These are phyloP conservation scores for Gymnobelideus leadbeateri DNA, from an alignment of 2,113 vertebrate genomes.

Conservation along the genomic window DNA sequence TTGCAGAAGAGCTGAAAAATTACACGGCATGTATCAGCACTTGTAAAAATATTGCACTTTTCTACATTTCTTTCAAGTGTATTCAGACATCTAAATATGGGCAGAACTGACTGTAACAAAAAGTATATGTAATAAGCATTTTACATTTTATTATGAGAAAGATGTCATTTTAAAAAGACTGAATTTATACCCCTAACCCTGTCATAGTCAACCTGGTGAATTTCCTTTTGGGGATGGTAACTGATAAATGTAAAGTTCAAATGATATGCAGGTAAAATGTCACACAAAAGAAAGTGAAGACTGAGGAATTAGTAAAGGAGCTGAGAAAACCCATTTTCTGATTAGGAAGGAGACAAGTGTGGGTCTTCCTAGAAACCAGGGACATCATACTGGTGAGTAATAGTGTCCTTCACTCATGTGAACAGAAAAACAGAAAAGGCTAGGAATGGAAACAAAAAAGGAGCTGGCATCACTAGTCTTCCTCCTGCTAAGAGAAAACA, in stretches of 20 bases:
- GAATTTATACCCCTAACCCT: not conserved
- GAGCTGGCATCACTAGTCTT: not conserved
- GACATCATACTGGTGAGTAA: not conserved
- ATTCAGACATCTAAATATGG: conserved; percentile 91
- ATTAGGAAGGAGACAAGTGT: not conserved
- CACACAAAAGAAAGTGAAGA: not conserved
- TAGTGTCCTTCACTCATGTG: not conserved
- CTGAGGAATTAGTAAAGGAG: not conserved
- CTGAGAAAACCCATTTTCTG: not conserved
- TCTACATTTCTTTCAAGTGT: conserved; percentile 91
- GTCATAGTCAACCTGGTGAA: not conserved
- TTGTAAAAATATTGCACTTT: conserved; percentile 89
- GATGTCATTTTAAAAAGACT: conserved; percentile 23
- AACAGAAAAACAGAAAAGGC: not conserved
- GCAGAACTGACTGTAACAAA: conserved; percentile 89
- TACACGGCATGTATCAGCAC: conserved; percentile 80
- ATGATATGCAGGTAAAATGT: not conserved
- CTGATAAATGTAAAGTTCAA: not conserved
- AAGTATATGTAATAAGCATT: not conserved
- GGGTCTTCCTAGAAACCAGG: not conserved
- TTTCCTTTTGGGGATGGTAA: not conserved
- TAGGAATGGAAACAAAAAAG: not conserved
- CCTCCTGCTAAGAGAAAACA: not conserved
- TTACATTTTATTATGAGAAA: conserved; percentile 28
- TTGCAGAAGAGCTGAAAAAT: conserved; percentile 92